Base-by-base conservation (phyloP, 2,888 invertebrate species). In the Plagodis pulveraria region DNA sequence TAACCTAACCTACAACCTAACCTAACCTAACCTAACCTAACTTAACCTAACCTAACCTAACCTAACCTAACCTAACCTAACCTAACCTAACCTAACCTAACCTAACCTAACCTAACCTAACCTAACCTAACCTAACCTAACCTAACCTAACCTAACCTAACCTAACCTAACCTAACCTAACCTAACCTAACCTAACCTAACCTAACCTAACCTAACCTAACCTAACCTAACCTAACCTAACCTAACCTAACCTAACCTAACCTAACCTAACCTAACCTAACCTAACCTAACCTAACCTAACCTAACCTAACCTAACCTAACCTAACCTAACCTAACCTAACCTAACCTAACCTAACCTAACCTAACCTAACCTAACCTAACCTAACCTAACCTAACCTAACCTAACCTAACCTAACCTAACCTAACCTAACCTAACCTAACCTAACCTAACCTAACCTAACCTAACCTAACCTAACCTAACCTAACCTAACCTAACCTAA, bases 341-440 rank as follows among this genome's bases (percentile, higher is more conserved):
- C 53, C 53, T 53, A 53, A 53, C 53, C 53, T 53, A 53, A 53
- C 62, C 38, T 40, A 40, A 40, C 38, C 38, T 40, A 40, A 40
- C 38, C 38, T 40, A 40, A 40, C 38, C 38, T 40, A 40, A 40
- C 38, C 38, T 40, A 40, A 40, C 38, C 38, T 40, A 40, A 40
- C 38, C 38, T 40, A 40, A 40, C 38, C 35, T 35, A 35, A 35
- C 35, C 35, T 40, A 40, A 40, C 38, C 38, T 40, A 40, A 40
- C 38, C 38, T 40, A 40, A 40, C 38, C 38, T 40, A 40, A 40
- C 38, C 38, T 40, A 40, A 40, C 38, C 38, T 40, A 40, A 40
- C 38, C 38, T 40, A 47, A 36, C n/a, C n/a, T n/a, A 35, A 35
- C 38, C 38, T 40, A 40, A 40, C 38, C 38, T 40, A 40, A 40